phyloP scores from a whole-genome alignment of 2,888 invertebrate species.

The Torymus aiolomorphi region DNA sequence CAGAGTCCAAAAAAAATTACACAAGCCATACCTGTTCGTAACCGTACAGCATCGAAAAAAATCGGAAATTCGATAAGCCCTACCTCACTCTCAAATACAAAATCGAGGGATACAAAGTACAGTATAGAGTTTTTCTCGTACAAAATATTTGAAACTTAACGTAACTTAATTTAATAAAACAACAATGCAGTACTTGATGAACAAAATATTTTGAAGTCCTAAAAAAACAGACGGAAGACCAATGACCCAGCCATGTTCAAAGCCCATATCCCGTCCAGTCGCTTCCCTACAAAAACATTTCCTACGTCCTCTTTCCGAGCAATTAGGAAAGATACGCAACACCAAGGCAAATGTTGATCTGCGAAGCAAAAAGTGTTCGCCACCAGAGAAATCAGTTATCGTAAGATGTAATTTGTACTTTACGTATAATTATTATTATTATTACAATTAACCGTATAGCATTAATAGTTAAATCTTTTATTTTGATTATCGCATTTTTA shows the following conservation, averaged over 20 bases:
- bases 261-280: not conserved
- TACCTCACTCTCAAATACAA: not conserved
- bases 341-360: not conserved
- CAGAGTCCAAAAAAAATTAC: not conserved
- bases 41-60: not conserved
- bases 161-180: slow-evolving; percentile 8
- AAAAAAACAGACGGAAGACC: slow-evolving; percentile 15
- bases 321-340: not conserved
- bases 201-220: slow-evolving; percentile 28
- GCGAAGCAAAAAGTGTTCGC: not conserved
- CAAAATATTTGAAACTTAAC: slow-evolving; percentile 4
- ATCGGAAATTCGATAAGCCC: not conserved
- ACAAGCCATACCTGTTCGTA: not conserved
- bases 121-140: not conserved
- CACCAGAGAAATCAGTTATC: not conserved
- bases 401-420: slow-evolving; percentile 21
- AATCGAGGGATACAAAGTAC: slow-evolving; percentile 5
- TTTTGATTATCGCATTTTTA: not conserved
- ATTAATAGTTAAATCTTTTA: too few species aligned
- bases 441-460: not conserved
- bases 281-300: not conserved
- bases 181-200: slow-evolving; percentile 5
- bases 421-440: not conserved
- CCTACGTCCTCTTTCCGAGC: slow-evolving; percentile 15
- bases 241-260: slow-evolving; percentile 8